Conservation (phyloP, 1,140 invertebrate species). For the Augochlora pura region DNA sequence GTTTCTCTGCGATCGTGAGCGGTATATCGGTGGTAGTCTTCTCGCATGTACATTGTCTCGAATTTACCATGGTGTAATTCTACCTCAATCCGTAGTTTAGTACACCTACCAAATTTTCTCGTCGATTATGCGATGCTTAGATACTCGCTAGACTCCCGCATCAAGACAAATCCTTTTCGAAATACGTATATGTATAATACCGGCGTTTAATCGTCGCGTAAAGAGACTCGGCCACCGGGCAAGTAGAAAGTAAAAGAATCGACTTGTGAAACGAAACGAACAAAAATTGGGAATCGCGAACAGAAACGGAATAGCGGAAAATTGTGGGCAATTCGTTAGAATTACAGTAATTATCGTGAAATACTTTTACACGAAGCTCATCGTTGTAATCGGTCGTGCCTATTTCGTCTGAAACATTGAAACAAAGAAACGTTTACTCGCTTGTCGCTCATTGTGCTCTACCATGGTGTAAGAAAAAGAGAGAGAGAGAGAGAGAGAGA, state of each 20-base stretch:
- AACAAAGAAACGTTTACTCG: slow-evolving; percentile 5
- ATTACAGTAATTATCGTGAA: slow-evolving; percentile 2
- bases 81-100: slow-evolving; percentile 41
- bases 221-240: not conserved
- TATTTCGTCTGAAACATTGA: slow-evolving; percentile 37
- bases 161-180: slow-evolving; percentile 6
- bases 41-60: not conserved
- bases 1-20: not conserved
- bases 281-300: too few relatives aligned
- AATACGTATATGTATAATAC: not conserved
- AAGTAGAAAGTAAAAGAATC: not conserved
- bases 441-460: slow-evolving; percentile 32
- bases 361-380: not conserved
- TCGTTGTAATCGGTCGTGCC: slow-evolving; percentile 43
- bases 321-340: not conserved
- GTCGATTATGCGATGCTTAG: slow-evolving; percentile 1
- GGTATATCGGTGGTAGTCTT: not conserved
- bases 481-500: too few relatives aligned
- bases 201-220: not conserved
- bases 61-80: slow-evolving; percentile 35
- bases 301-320: too few relatives aligned
- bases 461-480: not conserved
- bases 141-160: not conserved
- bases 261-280: too few relatives aligned
- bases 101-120: slow-evolving; percentile 8